Evolutionary conservation across 2,113 vertebrate species (phyloP).

Genomic region (Cercopithecus mona): DNA sequence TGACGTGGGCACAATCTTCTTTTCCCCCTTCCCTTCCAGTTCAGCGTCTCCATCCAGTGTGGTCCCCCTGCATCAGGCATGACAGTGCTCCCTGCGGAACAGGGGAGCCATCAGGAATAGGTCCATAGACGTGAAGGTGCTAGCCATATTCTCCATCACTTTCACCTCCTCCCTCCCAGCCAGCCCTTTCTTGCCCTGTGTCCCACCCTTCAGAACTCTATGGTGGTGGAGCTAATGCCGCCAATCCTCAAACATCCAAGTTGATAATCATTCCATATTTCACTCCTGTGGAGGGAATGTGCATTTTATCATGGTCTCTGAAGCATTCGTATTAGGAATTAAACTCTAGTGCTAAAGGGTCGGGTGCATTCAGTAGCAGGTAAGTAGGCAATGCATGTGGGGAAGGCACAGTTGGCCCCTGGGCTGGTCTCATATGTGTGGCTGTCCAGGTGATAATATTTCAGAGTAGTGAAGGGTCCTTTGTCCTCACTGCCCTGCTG

Average conservation of each 20-base stretch:
- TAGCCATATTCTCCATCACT: too few relatives aligned
- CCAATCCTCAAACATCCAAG: not conserved
- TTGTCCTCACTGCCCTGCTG: fast-evolving
- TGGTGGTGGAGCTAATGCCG: fast-evolving
- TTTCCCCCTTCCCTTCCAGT: fast-evolving
- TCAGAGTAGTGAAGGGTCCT: not conserved
- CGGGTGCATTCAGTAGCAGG: fast-evolving
- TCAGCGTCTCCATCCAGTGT: too few relatives aligned
- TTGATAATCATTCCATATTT: fast-evolving
- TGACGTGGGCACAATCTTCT: too few relatives aligned
- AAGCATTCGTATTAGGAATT: not conserved
- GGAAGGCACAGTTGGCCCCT: not conserved
- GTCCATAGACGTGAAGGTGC: not conserved
- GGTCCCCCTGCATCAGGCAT: not conserved
- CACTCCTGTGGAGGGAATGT: not conserved
- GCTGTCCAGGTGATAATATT: fast-evolving
- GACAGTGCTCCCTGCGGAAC: too few relatives aligned
- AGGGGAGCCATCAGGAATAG: not conserved
- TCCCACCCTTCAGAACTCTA: not conserved
- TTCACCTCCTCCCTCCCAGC: not conserved
- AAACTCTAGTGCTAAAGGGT: not conserved
- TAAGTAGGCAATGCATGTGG: fast-evolving
- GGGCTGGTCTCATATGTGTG: fast-evolving
- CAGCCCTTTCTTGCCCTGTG: too few relatives aligned
- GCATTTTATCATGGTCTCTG: not conserved